Base-by-base conservation (phyloP, 2,888 invertebrate genomes). In the Plebejus anna region DNA sequence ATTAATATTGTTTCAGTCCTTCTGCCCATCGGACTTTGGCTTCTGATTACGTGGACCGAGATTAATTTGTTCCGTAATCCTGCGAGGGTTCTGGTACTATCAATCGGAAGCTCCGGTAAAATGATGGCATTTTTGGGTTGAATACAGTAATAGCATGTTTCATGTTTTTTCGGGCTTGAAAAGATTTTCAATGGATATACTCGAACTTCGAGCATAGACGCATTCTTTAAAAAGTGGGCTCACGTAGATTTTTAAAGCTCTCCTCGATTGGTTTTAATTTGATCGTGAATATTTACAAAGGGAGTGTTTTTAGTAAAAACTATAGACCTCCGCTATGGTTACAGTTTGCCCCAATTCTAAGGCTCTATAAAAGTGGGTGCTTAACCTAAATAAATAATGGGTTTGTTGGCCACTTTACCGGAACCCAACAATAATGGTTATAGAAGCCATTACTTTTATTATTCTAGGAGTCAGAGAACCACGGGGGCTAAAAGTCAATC, bases 1-100 rank as follows among this genome's bases (percentile, higher is more conserved):
- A 83, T 84, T 84, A 84, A 84, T 84, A 85, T 84, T 83, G 83
- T 85, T 84, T 83, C 76, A 80, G 75, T 72, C 42, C 72, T 59
- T 57, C 13, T 36, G 76, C 71, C 71, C 71, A 76, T 76, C 71
- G 72, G 59, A 71, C 16, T 57, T 72, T 22, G 71, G 71, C 71
- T 76, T 36, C 71, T 72, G 76, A 76, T 76, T 71, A 72, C 42
- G 28, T 59, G 57, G 57, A 66, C 76, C 55, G 55, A 36, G 36
- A 70, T 71, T 42, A 66, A 32, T 66, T 66, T 66, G 66, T 4
- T 32, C 71, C 9, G 7, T 71, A 42, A 71, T 71, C 71, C 71
- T n/a, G n/a, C 0, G 9, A 36, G 55, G 6, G 22, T 47, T 72
- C 22, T n/a, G 22, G 6, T 16, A 72, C 28, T 28, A 28, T 61